Percentiles rank a stretch among this genome's conserved stretches.
Conservation (phyloP, 1,140 invertebrate species). For the Pentalonia nigronervosa region DNA sequence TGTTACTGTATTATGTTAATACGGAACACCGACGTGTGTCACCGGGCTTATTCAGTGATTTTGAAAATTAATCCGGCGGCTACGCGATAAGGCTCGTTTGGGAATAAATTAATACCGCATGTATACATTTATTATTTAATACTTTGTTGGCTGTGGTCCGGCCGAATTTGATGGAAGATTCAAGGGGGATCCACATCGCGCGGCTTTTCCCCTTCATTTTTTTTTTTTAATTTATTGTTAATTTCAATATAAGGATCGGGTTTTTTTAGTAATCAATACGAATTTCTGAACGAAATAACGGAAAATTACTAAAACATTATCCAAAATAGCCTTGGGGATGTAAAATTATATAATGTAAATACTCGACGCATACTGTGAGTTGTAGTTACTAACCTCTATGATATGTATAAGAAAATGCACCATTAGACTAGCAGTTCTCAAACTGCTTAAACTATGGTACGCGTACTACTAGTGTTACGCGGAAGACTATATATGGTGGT, state of each 20-base stretch:
- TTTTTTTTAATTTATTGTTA: neutral
- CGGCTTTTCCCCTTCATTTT: neutral
- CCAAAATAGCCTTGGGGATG: neutral
- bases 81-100: neutral
- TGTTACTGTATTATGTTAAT: constrained; percentile 10
- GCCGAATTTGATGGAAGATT: neutral
- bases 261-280: neutral
- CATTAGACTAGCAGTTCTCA: no score
- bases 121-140: constrained; percentile 12
- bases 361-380: neutral
- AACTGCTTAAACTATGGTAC: no score
- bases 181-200: neutral
- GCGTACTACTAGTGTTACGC: no score
- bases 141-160: neutral
- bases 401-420: no score
- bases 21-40: neutral
- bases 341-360: neutral
- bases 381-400: no score
- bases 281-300: neutral
- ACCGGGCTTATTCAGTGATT: neutral
- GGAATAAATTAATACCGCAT: neutral
- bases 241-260: neutral
- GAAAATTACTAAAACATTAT: neutral
- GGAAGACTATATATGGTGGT: no score
- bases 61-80: neutral